Evolutionary conservation across 2,888 invertebrate species (phyloP), one percentile per base, ranked within the genome.

Genomic region (Megastigmus dorsalis): DNA sequence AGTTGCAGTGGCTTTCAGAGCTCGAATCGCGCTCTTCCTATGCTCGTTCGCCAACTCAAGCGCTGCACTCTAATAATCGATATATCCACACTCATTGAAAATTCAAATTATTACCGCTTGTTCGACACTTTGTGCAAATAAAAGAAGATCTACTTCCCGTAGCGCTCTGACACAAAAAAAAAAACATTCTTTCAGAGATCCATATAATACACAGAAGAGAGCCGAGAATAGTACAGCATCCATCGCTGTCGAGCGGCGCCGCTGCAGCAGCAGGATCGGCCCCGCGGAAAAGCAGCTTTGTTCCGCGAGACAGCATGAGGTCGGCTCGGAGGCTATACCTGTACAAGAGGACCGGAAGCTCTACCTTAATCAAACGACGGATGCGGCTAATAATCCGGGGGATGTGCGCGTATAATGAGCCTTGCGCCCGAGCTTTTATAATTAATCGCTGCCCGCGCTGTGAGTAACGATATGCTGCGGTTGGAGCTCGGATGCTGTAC

Each of bases 401-500:
- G 28, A 38, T 18, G 38, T 13, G 15, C 38, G 13, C 30, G 30
- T 41, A 23, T 23, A 33, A n/a, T n/a, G n/a, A n/a, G n/a, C n/a
- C n/a, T n/a, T 18, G 20, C 28, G 9, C 33, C 18, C 60, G 52
- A 33, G 62, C n/a, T n/a, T n/a, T n/a, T n/a, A n/a, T 66, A 70
- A 75, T 75, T 75, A 75, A 75, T 75, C 54, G 65, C 70, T n/a
- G 75, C 48, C 66, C 70, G 60, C 50, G 66, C 43, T 33, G 60
- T 75, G 75, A 75, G 26, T 70, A 70, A 74, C 66, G 70, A 75
- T n/a, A n/a, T n/a, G n/a, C n/a, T n/a, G 60, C 65, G 43, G 63
- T 69, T 13, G 15, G 13, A 41, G 50, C 52, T 41, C 36, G 62
- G 41, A 20, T 52, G 30, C 36, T 15, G 15, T 43, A 26, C 36